Evolutionary conservation across 2,113 vertebrate genomes (phyloP).

Genomic region (Ailuropoda melanoleuca): DNA sequence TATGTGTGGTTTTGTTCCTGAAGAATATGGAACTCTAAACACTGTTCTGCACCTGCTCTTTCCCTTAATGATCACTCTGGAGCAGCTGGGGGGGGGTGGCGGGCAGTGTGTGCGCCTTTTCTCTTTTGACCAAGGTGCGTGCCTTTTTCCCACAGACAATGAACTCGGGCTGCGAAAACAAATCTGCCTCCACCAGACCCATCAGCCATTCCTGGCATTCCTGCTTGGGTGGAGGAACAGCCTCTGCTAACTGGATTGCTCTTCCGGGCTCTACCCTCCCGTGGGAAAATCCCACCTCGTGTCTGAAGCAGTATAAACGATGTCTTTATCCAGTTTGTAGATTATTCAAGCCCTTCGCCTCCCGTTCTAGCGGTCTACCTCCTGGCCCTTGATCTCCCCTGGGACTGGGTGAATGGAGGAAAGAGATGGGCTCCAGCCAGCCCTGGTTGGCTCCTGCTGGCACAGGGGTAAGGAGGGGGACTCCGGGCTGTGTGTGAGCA

Average conservation of each 20-base stretch:
- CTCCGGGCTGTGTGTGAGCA: background rate
- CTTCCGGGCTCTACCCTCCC: background rate
- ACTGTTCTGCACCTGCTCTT: background rate
- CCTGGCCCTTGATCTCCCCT: background rate
- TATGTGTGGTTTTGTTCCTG: background rate
- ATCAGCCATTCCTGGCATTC: background rate
- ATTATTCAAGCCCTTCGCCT: background rate
- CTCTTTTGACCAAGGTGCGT: fast-evolving
- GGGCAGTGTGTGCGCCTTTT: fast-evolving
- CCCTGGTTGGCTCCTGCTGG: background rate
- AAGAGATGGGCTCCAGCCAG: background rate
- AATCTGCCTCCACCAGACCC: background rate
- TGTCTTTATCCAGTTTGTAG: background rate
- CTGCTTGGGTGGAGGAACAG: background rate
- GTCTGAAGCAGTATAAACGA: background rate
- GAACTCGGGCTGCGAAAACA: background rate
- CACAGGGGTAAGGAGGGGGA: background rate
- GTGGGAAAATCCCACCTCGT: background rate
- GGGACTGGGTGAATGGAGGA: background rate
- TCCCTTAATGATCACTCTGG: no score
- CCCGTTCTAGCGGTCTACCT: background rate
- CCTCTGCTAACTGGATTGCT: background rate
- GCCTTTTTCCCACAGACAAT: fast-evolving
- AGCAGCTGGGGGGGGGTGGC: background rate
- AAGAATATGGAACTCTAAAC: background rate